These are phyloP conservation scores for Aethes cnicana DNA, from an alignment of 2,888 invertebrate species.

Conservation along the genomic window DNA sequence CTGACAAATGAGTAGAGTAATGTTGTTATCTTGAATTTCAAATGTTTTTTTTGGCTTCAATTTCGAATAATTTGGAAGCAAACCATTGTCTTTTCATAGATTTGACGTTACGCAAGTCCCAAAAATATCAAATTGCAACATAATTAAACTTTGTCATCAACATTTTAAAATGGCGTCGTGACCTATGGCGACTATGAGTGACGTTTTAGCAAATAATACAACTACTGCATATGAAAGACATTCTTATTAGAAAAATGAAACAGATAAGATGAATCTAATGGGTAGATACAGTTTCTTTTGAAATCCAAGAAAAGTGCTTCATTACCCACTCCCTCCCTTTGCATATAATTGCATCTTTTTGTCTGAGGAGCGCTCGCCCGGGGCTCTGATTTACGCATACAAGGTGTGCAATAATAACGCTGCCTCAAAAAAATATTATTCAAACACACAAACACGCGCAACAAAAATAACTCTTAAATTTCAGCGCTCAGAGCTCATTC, in stretches of 20 bases:
- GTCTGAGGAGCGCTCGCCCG: constrained; percentile 75
- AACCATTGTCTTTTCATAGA: too few relatives aligned
- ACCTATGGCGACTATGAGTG: too few relatives aligned
- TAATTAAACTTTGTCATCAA: too few relatives aligned
- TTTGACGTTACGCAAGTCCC: too few relatives aligned
- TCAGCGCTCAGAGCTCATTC: constrained; percentile 49
- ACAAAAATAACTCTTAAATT: constrained; percentile 48
- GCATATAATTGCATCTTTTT: constrained; percentile 81
- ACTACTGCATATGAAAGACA: not conserved
- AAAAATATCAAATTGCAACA: too few relatives aligned
- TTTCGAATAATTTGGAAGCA: too few relatives aligned
- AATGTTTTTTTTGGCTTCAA: too few relatives aligned
- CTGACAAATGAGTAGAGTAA: too few relatives aligned
- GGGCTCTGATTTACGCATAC: constrained; percentile 82
- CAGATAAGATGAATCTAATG: constrained; percentile 5
- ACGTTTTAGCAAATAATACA: not conserved
- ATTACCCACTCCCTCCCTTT: constrained; percentile 62
- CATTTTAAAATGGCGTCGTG: too few relatives aligned
- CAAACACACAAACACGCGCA: constrained; percentile 42
- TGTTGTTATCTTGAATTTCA: too few relatives aligned
- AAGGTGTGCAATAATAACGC: constrained; percentile 81
- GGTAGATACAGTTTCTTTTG: constrained; percentile 12
- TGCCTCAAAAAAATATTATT: constrained; percentile 73
- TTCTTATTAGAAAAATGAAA: constrained; percentile 22
- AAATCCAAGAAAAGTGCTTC: constrained; percentile 48